phyloP scores from a whole-genome alignment of 92 coral and sea anemone genomes.

The Muricea muricata region DNA sequence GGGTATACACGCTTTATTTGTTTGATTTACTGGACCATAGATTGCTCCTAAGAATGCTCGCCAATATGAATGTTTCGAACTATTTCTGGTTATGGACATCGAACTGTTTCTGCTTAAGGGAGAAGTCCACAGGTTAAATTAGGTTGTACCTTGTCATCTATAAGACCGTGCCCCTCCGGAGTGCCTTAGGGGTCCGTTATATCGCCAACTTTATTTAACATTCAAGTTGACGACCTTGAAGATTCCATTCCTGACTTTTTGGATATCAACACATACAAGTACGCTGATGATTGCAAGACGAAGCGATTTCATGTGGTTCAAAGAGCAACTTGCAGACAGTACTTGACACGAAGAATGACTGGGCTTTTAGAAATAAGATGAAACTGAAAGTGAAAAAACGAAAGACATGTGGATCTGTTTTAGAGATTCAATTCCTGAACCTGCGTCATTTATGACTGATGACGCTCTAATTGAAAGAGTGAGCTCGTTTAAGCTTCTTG shows the following conservation, averaged over 20 bases:
- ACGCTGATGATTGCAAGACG: slow-evolving; percentile 50
- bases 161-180: background rate
- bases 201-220: slow-evolving; percentile 33
- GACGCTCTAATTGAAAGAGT: slow-evolving; percentile 57
- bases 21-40: slow-evolving; percentile 37
- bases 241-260: background rate
- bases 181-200: slow-evolving; percentile 18
- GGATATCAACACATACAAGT: slow-evolving; percentile 1
- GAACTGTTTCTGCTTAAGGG: too few relatives aligned
- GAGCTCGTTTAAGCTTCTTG: slow-evolving; percentile 47
- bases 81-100: background rate
- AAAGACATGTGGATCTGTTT: slow-evolving; percentile 23
- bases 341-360: background rate
- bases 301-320: slow-evolving; percentile 11
- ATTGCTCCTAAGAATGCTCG: slow-evolving; percentile 29
- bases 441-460: background rate
- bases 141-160: slow-evolving; percentile 9
- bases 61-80: slow-evolving; percentile 14
- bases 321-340: slow-evolving; percentile 22
- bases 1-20: slow-evolving; percentile 33
- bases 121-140: too few relatives aligned
- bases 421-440: slow-evolving; percentile 7
- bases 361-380: slow-evolving; percentile 23
- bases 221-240: slow-evolving; percentile 7
- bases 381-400: slow-evolving; percentile 18